Evolutionary conservation across 1,140 invertebrate species (phyloP).

Genomic region (Tribolium castaneum): DNA sequence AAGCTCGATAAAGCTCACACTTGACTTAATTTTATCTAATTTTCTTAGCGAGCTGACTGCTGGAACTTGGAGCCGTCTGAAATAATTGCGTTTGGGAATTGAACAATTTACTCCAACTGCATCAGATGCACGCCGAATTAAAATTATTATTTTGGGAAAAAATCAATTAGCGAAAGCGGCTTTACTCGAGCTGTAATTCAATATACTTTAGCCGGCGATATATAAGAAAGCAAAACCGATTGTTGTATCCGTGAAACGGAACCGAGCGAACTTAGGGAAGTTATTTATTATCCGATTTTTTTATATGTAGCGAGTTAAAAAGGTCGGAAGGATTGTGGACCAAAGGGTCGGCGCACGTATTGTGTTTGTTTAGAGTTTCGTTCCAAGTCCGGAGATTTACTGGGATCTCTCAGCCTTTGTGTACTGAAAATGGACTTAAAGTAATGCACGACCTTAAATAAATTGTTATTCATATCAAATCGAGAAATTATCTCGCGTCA

Average conservation of each 20-base stretch:
- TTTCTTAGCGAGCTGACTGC: background rate
- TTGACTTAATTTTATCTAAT: background rate
- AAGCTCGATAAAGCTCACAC: background rate
- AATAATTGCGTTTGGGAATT: no score
- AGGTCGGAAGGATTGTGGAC: slow-evolving; percentile 45
- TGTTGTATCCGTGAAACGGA: slow-evolving; percentile 17
- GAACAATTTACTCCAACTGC: no score
- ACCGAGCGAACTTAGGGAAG: slow-evolving; percentile 20
- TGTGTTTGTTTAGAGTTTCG: slow-evolving; percentile 44
- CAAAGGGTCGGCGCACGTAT: slow-evolving; percentile 40
- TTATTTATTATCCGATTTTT: slow-evolving; percentile 45
- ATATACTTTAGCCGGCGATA: background rate
- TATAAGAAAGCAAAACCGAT: slow-evolving; percentile 37
- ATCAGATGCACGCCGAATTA: background rate
- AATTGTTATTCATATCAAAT: slow-evolving; percentile 32
- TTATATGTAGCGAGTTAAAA: slow-evolving; percentile 43
- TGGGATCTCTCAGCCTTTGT: slow-evolving; percentile 39
- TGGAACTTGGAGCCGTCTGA: no score
- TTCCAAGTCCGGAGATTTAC: slow-evolving; percentile 41
- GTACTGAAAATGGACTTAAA: slow-evolving; percentile 41
- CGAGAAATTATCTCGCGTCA: background rate
- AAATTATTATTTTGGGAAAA: background rate
- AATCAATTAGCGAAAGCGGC: background rate
- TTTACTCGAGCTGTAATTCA: slow-evolving; percentile 4
- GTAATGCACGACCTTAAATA: slow-evolving; percentile 27